Evolutionary conservation across 2,888 invertebrate species (phyloP).

Genomic region (Eristalinus aeneus): DNA sequence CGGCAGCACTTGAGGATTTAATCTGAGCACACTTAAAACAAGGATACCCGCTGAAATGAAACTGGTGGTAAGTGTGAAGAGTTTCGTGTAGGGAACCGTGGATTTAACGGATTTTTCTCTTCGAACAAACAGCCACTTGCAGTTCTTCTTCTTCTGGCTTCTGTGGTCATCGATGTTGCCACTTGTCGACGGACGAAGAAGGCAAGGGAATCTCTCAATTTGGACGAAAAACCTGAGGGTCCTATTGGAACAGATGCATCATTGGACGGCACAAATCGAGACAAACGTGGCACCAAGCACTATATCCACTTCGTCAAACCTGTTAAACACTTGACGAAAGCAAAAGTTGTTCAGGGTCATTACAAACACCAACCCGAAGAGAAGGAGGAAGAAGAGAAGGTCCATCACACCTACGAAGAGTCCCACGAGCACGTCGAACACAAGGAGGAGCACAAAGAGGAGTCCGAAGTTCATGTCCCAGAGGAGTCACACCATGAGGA

Average conservation of each 20-base stretch:
- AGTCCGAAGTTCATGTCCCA: conserved; percentile 46
- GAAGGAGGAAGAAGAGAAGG: conserved; percentile 72
- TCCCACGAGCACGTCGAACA: conserved; percentile 77
- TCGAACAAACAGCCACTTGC: conserved; percentile 34
- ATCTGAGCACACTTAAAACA: background rate
- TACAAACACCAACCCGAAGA: conserved; percentile 62
- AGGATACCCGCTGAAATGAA: conserved; percentile 51
- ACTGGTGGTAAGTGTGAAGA: conserved; percentile 48
- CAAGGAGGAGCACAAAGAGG: conserved; percentile 64
- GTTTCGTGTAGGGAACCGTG: background rate
- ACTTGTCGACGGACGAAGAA: conserved; percentile 52
- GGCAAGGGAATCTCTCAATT: conserved; percentile 47
- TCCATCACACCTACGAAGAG: conserved; percentile 77
- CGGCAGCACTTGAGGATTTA: conserved; percentile 8
- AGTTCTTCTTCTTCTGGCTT: conserved; percentile 43
- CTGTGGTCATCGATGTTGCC: conserved; percentile 28
- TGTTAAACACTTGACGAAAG: conserved; percentile 72
- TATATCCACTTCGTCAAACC: conserved; percentile 73
- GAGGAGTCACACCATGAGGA: conserved; percentile 57
- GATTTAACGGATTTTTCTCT: background rate
- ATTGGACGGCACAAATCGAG: conserved; percentile 52
- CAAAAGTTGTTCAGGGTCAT: conserved; percentile 65
- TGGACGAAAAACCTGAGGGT: conserved; percentile 2
- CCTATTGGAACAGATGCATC: background rate
- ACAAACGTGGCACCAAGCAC: conserved; percentile 74